Percentiles rank a stretch among this genome's conserved stretches.
Conservation (phyloP, 1,140 invertebrate species). For the Paramacrobiotus metropolitanus region DNA sequence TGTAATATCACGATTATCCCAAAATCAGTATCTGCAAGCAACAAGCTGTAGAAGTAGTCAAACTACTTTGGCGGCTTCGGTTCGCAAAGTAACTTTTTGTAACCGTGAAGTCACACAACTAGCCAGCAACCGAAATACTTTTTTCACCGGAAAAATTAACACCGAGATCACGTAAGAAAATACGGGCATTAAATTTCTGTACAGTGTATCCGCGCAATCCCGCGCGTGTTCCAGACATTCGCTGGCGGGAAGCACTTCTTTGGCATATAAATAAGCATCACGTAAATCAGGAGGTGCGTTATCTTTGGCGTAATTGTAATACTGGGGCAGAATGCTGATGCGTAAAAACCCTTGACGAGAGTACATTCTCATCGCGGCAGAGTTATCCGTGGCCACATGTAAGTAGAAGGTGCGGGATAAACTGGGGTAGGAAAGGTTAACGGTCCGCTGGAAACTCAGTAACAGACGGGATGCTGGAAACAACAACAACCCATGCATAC, state of each 20-base stretch:
- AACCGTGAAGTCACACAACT: no score
- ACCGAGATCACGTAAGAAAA: not conserved
- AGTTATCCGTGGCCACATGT: not conserved
- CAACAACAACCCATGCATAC: not conserved
- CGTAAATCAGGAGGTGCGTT: not conserved
- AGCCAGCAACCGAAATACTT: not conserved
- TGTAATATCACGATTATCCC: no score
- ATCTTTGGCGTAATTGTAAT: not conserved
- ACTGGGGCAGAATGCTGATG: not conserved
- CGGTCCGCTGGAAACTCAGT: not conserved
- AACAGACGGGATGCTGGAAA: not conserved
- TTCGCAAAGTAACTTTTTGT: no score
- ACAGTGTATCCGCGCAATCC: no score
- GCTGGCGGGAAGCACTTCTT: not conserved
- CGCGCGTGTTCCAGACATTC: no score
- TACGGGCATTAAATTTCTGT: no score
- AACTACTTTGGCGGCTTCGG: no score
- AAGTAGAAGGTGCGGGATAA: not conserved
- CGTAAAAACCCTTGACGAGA: not conserved
- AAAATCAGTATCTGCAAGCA: no score
- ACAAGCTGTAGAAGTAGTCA: no score
- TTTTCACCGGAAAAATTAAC: not conserved
- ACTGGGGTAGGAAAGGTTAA: not conserved
- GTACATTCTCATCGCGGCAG: not conserved
- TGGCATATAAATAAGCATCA: not conserved